These are phyloP conservation scores for Bombylius major DNA, from an alignment of 2,888 invertebrate genomes.

Conservation along the genomic window DNA sequence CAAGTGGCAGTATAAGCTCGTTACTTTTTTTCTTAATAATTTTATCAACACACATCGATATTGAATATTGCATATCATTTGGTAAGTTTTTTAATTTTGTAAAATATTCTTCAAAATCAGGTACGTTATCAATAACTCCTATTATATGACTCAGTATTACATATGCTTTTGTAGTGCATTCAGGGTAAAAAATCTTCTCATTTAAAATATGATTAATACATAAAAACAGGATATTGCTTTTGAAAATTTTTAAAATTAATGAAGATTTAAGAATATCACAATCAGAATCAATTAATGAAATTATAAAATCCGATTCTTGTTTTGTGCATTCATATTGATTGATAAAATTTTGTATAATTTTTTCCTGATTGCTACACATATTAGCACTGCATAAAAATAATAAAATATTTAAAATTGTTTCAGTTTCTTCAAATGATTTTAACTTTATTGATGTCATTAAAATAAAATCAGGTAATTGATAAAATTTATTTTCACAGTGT, in stretches of 20 bases:
- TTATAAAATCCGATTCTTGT: constrained; percentile 2
- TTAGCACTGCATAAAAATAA: background rate
- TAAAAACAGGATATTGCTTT: too few relatives aligned
- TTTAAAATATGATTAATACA: background rate
- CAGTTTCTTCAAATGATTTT: constrained; percentile 2
- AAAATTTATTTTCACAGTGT: too few relatives aligned
- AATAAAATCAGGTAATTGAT: too few relatives aligned
- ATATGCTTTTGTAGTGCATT: constrained; percentile 7
- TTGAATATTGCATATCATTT: constrained; percentile 1
- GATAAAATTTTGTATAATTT: too few relatives aligned
- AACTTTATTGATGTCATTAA: background rate
- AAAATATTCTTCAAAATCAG: background rate
- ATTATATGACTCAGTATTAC: constrained; percentile 6
- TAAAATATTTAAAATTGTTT: constrained; percentile 4
- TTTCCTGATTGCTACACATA: too few relatives aligned
- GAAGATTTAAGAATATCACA: too few relatives aligned
- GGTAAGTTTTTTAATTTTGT: background rate
- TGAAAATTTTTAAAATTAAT: too few relatives aligned
- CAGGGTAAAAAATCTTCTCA: constrained; percentile 1
- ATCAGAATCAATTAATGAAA: background rate
- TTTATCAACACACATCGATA: background rate
- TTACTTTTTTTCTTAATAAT: background rate
- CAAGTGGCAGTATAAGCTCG: too few relatives aligned
- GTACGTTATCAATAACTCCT: background rate
- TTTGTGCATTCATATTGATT: background rate